Evolutionary conservation across 2,888 invertebrate species (phyloP).

Genomic region (Adelphocoris suturalis): DNA sequence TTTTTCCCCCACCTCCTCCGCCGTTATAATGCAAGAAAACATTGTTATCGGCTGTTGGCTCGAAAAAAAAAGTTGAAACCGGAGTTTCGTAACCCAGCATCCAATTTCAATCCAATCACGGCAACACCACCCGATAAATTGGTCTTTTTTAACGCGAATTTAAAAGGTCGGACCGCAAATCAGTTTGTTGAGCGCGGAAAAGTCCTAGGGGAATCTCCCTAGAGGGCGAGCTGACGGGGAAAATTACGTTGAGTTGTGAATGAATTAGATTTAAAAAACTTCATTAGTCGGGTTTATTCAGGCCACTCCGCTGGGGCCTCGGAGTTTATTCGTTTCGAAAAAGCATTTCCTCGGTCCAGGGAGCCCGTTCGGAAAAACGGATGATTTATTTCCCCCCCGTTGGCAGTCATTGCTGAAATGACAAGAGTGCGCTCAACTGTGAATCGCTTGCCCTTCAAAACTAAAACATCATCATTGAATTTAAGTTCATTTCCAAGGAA

Average conservation of each 20-base stretch:
- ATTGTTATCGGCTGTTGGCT: neutral
- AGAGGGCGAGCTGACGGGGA: conserved; percentile 7
- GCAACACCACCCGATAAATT: conserved; percentile 32
- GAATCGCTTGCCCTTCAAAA: neutral
- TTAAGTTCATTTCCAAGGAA: neutral
- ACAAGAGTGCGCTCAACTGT: conserved; percentile 14
- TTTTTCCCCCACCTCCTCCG: too few relatives aligned
- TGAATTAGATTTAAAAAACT: conserved; percentile 60
- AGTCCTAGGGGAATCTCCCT: neutral
- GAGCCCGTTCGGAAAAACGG: conserved; percentile 43
- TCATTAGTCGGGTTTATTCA: conserved; percentile 62
- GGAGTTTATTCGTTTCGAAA: conserved; percentile 49
- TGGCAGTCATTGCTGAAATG: conserved; percentile 12
- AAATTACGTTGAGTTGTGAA: conserved; percentile 52
- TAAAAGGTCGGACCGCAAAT: conserved; percentile 30
- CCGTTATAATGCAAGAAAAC: neutral
- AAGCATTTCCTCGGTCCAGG: conserved; percentile 54
- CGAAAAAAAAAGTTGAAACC: neutral
- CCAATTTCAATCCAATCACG: conserved; percentile 36
- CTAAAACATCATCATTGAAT: conserved; percentile 20
- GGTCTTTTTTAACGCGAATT: conserved; percentile 27
- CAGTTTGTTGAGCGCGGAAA: conserved; percentile 41
- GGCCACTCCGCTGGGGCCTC: conserved; percentile 4
- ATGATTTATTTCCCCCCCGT: conserved; percentile 45
- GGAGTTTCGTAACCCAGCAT: neutral